Base-by-base conservation (phyloP, 1,140 invertebrate species). In the Bombus superbus region DNA sequence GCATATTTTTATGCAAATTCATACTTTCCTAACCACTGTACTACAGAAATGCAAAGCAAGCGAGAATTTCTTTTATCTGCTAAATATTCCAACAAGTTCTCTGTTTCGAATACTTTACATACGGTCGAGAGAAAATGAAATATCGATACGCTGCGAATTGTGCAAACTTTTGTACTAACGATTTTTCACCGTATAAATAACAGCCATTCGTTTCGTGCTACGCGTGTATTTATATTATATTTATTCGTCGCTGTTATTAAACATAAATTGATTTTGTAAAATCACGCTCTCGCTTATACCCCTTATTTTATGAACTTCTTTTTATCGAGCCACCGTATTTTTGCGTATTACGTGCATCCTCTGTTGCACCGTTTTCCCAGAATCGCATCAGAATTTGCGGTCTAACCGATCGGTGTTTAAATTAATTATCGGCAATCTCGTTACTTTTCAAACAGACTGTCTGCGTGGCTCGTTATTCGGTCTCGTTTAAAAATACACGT, bases 401-500 rank as follows among this genome's bases (percentile, higher is more conserved):
- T 53, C 47, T 53, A 53, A 22, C 57, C 25, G 25, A 28, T 59
- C 57, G 10, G 10, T 59, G 57, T 28, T 59, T 28, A 28, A 59
- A 59, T 59, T 59, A 59, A 59, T 62, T 53, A 22, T 53, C 47
- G 5, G 1, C 18, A 53, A 53, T 53, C 47, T 53, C 18, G 47
- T 53, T 53, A 11, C 59, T 62, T 62, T 62, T 11, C 59, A 62
- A 4, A 62, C 28, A 28, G 59, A 62, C 59, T n/a, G 59, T 62
- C 59, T 74, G 15, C 28, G 5, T 1, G 0, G 18, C 18, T 53
- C 10, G 11, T 28, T n/a, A 40, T 32, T 81, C 8, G n/a, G 22
- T 40, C 28, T 40, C 38, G 79, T 81, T 81, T 81, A 64, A 82
- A 82, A 74, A 74, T 35, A 35, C 47, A 66, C 81, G 47, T 32